A percentile compares a stretch with the other conserved stretches of the same genome.
phyloP scores from a whole-genome alignment of 2,113 vertebrate genomes.

The Copsychus sechellarum region DNA sequence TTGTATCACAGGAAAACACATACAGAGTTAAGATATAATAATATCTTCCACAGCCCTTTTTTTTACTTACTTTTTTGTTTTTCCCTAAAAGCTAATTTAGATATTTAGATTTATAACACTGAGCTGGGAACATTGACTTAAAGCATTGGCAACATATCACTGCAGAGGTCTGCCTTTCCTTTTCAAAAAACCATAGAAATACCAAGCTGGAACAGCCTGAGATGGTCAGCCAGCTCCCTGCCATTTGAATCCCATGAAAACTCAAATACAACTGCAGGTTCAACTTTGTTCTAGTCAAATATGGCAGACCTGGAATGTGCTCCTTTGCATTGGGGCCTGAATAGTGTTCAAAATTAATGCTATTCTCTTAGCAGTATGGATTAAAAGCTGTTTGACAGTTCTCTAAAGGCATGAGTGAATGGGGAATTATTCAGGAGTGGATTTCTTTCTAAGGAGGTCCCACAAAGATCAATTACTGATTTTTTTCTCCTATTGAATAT shows the following conservation, averaged over 20 bases:
- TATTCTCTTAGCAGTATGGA: not conserved
- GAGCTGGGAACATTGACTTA: not conserved
- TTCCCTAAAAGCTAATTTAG: not conserved
- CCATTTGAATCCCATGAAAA: constrained; percentile 32
- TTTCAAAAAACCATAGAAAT: not conserved
- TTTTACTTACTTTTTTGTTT: not conserved
- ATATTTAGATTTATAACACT: not conserved
- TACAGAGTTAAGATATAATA: not conserved
- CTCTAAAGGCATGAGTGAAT: not conserved
- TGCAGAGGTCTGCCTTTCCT: not conserved
- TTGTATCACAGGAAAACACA: not conserved
- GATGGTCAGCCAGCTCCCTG: constrained; percentile 29
- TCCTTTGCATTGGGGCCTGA: not conserved
- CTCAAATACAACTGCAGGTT: constrained; percentile 36
- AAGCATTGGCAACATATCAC: not conserved
- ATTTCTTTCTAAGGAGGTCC: not conserved
- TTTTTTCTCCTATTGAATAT: not conserved
- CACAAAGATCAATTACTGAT: not conserved
- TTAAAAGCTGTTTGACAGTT: constrained; percentile 24
- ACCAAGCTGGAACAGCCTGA: not conserved
- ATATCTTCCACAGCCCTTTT: not conserved
- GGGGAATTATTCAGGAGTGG: not conserved
- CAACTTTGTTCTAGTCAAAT: constrained; percentile 15
- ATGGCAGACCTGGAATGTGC: not conserved
- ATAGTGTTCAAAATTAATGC: constrained; percentile 32